Evolutionary conservation across 2,113 vertebrate genomes (phyloP).

Genomic region (Peromyscus maniculatus): DNA sequence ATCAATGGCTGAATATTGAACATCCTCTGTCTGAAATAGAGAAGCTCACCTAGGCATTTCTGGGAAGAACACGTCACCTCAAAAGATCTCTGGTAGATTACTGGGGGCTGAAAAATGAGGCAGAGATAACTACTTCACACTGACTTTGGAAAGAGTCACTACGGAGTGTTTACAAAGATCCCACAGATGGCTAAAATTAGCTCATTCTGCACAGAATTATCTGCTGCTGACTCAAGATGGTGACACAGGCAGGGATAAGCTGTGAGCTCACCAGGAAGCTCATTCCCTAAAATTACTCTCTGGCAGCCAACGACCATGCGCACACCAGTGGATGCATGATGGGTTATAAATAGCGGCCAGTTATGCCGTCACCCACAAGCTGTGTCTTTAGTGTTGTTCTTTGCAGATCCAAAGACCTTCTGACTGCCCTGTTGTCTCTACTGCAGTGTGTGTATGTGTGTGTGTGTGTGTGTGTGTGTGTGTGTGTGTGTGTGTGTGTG

Average conservation of each 20-base stretch:
- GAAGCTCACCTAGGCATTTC: background rate
- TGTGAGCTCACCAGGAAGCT: conserved; percentile 85
- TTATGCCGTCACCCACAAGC: conserved; percentile 48
- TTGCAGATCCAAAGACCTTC: background rate
- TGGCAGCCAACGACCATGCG: conserved; percentile 82
- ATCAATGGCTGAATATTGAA: conserved; percentile 7
- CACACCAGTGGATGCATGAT: conserved; percentile 63
- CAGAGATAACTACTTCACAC: conserved; percentile 58
- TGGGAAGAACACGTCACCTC: conserved; percentile 23
- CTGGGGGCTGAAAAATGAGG: conserved; percentile 68
- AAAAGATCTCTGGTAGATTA: conserved; percentile 54
- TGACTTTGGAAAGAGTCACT: conserved; percentile 70
- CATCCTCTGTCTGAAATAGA: background rate
- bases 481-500: too few relatives aligned
- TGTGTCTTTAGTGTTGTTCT: conserved; percentile 22
- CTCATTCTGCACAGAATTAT: conserved; percentile 82
- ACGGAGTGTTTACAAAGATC: conserved; percentile 70
- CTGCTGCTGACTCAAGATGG: conserved; percentile 86
- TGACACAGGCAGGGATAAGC: conserved; percentile 84
- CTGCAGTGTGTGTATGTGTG: background rate
- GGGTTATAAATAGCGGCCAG: conserved; percentile 82
- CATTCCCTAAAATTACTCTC: conserved; percentile 86
- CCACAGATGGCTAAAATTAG: conserved; percentile 80
- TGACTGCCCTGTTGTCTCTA: background rate
- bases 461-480: background rate